phyloP scores from a whole-genome alignment of 2,113 vertebrate species.

The Lota lota region DNA sequence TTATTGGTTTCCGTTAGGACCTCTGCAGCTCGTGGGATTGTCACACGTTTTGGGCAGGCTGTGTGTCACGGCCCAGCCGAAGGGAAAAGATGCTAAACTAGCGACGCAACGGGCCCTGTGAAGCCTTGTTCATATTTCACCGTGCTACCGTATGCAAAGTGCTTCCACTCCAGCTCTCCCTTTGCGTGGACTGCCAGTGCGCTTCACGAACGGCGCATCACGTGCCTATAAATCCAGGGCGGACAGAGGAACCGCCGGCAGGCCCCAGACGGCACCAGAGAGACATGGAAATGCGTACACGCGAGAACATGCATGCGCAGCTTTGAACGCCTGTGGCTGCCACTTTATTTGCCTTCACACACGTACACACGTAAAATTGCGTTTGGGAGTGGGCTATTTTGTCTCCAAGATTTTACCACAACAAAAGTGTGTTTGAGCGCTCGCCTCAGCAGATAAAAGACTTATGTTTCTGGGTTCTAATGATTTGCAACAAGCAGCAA shows the following conservation, averaged over 20 bases:
- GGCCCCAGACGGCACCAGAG: background rate
- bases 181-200: too few species aligned
- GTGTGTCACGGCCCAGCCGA: conserved; percentile 32
- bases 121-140: too few species aligned
- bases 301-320: too few species aligned
- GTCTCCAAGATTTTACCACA: conserved; percentile 37
- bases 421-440: conserved; percentile 36
- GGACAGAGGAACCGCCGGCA: too few species aligned
- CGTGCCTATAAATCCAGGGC: too few species aligned
- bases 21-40: conserved; percentile 44
- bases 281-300: conserved; percentile 30
- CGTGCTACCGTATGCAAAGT: too few species aligned
- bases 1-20: conserved; percentile 53
- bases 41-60: conserved; percentile 42
- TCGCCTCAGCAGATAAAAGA: conserved; percentile 44
- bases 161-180: too few species aligned
- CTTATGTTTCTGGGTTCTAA: conserved; percentile 34
- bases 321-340: too few species aligned
- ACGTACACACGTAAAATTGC: conserved; percentile 8
- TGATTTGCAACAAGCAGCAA: conserved; percentile 52
- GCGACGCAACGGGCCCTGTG: too few species aligned
- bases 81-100: conserved; percentile 32
- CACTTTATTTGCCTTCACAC: background rate
- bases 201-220: too few species aligned
- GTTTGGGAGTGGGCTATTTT: conserved; percentile 3